Conservation (phyloP, 1,140 invertebrate species). For the Dinothrombium tinctorium region DNA sequence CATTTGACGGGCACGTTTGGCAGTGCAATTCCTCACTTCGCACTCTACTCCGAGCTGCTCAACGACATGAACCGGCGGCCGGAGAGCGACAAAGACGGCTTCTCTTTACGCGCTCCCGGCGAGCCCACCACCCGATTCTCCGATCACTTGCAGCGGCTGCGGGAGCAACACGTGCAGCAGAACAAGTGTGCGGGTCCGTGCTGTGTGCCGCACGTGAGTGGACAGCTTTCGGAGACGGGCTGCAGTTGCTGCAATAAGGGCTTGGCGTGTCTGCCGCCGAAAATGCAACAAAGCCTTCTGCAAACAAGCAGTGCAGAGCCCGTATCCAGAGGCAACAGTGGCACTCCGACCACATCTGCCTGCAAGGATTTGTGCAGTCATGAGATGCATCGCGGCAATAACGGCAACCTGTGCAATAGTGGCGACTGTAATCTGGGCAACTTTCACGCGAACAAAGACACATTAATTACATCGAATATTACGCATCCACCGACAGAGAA, state of each 20-base stretch:
- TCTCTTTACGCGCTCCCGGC: background rate
- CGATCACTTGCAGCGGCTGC: conserved; percentile 22
- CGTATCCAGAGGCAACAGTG: too few species aligned
- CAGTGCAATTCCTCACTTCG: background rate
- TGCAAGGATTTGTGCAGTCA: too few species aligned
- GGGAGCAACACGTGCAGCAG: conserved; percentile 14
- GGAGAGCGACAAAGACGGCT: background rate
- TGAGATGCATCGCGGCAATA: too few species aligned
- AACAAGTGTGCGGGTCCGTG: background rate
- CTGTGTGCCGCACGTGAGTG: background rate
- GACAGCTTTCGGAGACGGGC: background rate
- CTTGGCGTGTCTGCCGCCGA: too few species aligned
- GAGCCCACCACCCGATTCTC: conserved; percentile 11
- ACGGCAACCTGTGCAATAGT: too few species aligned
- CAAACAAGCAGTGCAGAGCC: too few species aligned
- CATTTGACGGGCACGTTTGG: background rate
- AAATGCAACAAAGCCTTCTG: too few species aligned
- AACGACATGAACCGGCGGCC: background rate
- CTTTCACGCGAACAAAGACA: too few species aligned
- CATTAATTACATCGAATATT: too few species aligned
- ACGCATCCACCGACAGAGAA: too few species aligned
- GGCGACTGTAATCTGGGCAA: too few species aligned
- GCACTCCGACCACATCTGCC: too few species aligned
- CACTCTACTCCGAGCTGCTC: background rate
- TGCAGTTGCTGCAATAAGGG: background rate